Evolutionary conservation across 2,888 invertebrate genomes (phyloP), one percentile per base, ranked within the genome.

Genomic region (Melanchra persicariae): DNA sequence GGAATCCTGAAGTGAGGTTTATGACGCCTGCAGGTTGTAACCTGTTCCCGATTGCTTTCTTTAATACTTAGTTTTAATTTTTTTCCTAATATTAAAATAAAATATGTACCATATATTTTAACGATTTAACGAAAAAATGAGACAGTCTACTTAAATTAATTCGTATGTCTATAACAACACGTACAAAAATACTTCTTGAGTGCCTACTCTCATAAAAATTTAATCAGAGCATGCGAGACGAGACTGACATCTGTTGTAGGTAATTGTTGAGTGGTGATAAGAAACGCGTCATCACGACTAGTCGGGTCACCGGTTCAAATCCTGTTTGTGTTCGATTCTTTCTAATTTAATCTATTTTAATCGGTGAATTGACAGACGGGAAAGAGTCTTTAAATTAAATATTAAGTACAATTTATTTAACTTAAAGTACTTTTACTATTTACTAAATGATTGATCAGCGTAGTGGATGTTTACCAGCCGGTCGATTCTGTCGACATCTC

Each of bases 261-360:
- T 79, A 82, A 78, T 62, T 79, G 62, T 82, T 73, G 67, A 52
- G 51, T 5, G 55, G 37, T 65, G 79, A 79, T 79, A 79, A 73
- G 40, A 72, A 68, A 24, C 19, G 64, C 83, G 82, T 79, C 83
- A 73, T 43, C 51, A 55, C 40, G 64, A 72, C 82, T 73, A 68
- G 67, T 55, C 59, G 52, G 79, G 83, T 82, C 79, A 61, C 47
- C 30, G 26, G 83, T 68, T 79, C 79, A 79, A 79, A 82, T 82
- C 83, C 79, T 82, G 79, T 79, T 79, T 65, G 26, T 55, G 60
- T 68, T 55, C 19, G 26, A 67, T 63, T 72, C 45, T 64, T 67
- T 82, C 79, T 78, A 65, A 60, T 66, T 49, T 61, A 52, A 54
- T 61, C 60, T 55, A 63, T 52, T 78, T 63, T 52, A 60, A 43